These are phyloP conservation scores for Ips nitidus DNA, from an alignment of 1,140 invertebrate genomes.

Conservation along the genomic window DNA sequence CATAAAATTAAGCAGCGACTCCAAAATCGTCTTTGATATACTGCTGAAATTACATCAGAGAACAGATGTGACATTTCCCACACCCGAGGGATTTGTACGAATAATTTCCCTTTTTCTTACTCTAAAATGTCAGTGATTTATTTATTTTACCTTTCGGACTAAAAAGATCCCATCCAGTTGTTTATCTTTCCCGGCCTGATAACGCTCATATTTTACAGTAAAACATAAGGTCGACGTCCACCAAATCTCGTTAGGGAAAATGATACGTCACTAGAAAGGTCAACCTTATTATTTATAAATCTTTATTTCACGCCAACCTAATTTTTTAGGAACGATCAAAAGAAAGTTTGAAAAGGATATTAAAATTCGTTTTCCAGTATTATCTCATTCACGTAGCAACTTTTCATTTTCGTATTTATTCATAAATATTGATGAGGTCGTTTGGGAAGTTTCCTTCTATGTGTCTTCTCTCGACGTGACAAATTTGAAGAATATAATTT, in stretches of 20 bases:
- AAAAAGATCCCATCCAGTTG: constrained; percentile 2
- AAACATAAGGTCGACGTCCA: constrained; percentile 11
- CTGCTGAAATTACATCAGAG: constrained; percentile 18
- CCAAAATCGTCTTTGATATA: constrained; percentile 12
- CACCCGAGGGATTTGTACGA: constrained; percentile 17
- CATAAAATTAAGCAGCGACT: constrained; percentile 12
- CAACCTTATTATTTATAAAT: not conserved
- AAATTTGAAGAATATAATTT: no score
- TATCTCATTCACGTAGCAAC: constrained; percentile 25
- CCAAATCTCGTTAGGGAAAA: constrained; percentile 11
- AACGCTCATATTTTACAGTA: constrained; percentile 11
- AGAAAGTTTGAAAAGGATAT: constrained; percentile 4
- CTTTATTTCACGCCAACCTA: not conserved
- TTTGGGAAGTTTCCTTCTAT: not conserved
- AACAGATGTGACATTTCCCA: constrained; percentile 18
- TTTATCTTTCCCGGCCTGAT: constrained; percentile 11
- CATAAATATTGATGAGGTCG: constrained; percentile 29
- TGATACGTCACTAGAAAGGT: constrained; percentile 6
- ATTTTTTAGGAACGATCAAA: not conserved
- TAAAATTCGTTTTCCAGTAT: constrained; percentile 24
- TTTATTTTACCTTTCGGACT: constrained; percentile 18
- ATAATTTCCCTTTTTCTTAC: constrained; percentile 20
- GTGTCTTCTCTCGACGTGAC: no score
- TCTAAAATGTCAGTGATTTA: constrained; percentile 21
- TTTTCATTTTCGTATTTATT: constrained; percentile 29